phyloP scores from a whole-genome alignment of 1,140 invertebrate genomes.

The Maniola jurtina region DNA sequence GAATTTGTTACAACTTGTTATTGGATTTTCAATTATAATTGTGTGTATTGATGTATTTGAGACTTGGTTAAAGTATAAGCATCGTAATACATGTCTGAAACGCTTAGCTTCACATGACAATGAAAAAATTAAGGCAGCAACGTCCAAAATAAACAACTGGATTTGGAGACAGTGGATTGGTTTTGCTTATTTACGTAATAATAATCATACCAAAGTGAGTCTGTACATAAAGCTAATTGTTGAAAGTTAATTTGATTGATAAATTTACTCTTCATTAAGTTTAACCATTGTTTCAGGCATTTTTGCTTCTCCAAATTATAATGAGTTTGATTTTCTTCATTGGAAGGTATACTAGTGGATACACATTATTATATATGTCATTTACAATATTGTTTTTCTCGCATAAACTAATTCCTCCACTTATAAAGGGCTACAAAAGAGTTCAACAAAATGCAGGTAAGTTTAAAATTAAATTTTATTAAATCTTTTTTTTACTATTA shows the following conservation, averaged over 20 bases:
- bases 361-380: slow-evolving; percentile 51
- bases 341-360: slow-evolving; percentile 62
- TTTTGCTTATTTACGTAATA: slow-evolving; percentile 57
- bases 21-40: slow-evolving; percentile 42
- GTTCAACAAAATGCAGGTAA: slow-evolving; percentile 65
- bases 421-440: slow-evolving; percentile 48
- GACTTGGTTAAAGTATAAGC: slow-evolving; percentile 69
- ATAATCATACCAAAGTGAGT: slow-evolving; percentile 69
- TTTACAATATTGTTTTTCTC: slow-evolving; percentile 48
- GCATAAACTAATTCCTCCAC: slow-evolving; percentile 50
- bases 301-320: slow-evolving; percentile 58
- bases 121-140: slow-evolving; percentile 39
- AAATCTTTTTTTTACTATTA: too few relatives aligned
- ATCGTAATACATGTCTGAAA: slow-evolving; percentile 64
- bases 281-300: slow-evolving; percentile 56
- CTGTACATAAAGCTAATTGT: background rate
- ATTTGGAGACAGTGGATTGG: slow-evolving; percentile 43
- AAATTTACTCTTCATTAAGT: slow-evolving; percentile 9
- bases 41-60: slow-evolving; percentile 61
- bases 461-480: background rate
- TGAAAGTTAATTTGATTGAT: background rate
- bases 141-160: slow-evolving; percentile 40
- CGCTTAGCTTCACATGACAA: slow-evolving; percentile 48
- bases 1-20: slow-evolving; percentile 54
- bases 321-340: slow-evolving; percentile 51